Evolutionary conservation across 2,888 invertebrate species (phyloP).

Genomic region (Eupithecia centaureata): DNA sequence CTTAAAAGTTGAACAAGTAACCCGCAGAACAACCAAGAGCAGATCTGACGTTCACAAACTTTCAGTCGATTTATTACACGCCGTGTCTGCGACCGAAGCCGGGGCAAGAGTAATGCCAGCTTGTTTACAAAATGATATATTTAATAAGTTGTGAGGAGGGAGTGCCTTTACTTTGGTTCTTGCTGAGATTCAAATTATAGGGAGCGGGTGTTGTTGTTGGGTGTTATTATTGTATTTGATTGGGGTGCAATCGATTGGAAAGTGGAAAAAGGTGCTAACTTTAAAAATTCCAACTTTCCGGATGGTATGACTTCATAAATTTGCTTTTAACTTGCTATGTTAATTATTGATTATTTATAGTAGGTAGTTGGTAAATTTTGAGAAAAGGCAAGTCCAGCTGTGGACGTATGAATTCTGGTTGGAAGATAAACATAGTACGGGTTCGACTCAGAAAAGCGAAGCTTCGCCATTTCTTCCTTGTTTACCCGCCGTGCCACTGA

Average conservation of each 20-base stretch:
- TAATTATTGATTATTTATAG: no score
- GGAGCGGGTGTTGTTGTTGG: not conserved
- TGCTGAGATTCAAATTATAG: conserved; percentile 21
- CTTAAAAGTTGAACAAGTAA: conserved; percentile 35
- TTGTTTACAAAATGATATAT: conserved; percentile 62
- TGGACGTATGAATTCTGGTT: no score
- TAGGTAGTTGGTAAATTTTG: no score
- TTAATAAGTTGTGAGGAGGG: conserved; percentile 47
- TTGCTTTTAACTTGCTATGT: not conserved
- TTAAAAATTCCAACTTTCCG: not conserved
- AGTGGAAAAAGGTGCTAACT: not conserved
- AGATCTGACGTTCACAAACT: conserved; percentile 55
- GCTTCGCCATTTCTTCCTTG: no score
- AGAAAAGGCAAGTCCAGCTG: not conserved
- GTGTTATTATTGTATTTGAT: not conserved
- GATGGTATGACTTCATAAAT: not conserved
- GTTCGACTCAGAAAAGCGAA: no score
- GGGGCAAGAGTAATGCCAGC: conserved; percentile 64
- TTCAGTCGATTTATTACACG: conserved; percentile 64
- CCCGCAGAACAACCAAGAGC: conserved; percentile 47
- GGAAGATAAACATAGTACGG: no score
- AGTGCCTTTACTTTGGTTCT: conserved; percentile 21
- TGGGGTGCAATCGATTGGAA: not conserved
- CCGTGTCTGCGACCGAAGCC: conserved; percentile 53
- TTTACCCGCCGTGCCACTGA: no score